These are phyloP conservation scores for Knipowitschia caucasica DNA, from an alignment of 2,797 vertebrate species.

Conservation along the genomic window DNA sequence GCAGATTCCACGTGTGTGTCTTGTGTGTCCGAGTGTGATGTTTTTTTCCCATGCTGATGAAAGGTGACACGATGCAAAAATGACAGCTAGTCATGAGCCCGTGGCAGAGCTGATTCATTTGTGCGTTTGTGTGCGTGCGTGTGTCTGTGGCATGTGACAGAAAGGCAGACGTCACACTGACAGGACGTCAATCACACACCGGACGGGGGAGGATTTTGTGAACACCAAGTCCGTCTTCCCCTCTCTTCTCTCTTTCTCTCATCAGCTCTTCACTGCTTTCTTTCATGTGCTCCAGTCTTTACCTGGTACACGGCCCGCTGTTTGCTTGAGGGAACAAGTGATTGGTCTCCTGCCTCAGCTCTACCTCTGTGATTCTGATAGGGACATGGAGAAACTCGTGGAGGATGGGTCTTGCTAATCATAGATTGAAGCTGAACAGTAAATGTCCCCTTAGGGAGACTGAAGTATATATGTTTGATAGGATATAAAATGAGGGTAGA, in stretches of 20 bases:
- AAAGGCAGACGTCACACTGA: slow-evolving; percentile 97
- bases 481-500: slow-evolving; percentile 30
- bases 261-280: slow-evolving; percentile 34
- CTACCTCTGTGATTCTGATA: slow-evolving; percentile 41
- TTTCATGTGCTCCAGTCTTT: slow-evolving; percentile 48
- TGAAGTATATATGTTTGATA: slow-evolving; percentile 8
- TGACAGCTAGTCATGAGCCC: slow-evolving; percentile 95
- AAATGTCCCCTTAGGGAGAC: slow-evolving; percentile 50
- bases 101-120: slow-evolving; percentile 69
- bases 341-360: slow-evolving; percentile 50
- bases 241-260: slow-evolving; percentile 49
- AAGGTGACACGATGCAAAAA: slow-evolving; percentile 92
- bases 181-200: slow-evolving; percentile 91
- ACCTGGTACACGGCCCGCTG: slow-evolving; percentile 62
- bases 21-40: slow-evolving; percentile 69
- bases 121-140: slow-evolving; percentile 35
- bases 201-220: slow-evolving; percentile 63
- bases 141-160: slow-evolving; percentile 67
- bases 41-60: slow-evolving; percentile 96
- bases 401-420: slow-evolving; percentile 53
- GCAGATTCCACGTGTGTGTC: slow-evolving; percentile 25
- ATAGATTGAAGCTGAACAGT: slow-evolving; percentile 33
- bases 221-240: slow-evolving; percentile 64
- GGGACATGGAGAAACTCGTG: slow-evolving; percentile 39
- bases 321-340: slow-evolving; percentile 68